phyloP scores from a whole-genome alignment of 2,797 vertebrate species.

The Schizothorax lantsangensis region DNA sequence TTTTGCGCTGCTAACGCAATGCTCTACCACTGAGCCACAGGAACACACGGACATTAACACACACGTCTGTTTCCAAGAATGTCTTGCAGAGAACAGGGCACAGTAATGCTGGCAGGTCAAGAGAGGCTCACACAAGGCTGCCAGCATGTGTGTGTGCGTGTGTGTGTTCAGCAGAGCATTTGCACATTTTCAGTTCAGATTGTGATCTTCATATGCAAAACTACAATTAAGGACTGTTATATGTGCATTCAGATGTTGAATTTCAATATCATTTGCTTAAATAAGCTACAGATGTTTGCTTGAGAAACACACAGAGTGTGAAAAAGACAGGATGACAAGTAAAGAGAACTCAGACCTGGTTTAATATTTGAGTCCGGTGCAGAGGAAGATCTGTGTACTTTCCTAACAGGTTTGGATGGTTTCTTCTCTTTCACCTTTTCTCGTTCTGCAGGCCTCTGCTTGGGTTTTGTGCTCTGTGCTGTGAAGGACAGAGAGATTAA shows the following conservation, averaged over 20 bases:
- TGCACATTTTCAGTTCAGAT: slow-evolving; percentile 13
- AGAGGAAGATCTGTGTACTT: slow-evolving; percentile 83
- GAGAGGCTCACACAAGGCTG: not conserved
- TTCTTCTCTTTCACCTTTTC: slow-evolving; percentile 73
- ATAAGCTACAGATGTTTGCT: not conserved
- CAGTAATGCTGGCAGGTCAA: not conserved
- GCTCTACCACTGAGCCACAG: too few relatives aligned
- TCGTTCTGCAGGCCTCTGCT: slow-evolving; percentile 39
- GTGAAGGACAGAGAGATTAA: not conserved
- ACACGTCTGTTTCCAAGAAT: slow-evolving; percentile 23
- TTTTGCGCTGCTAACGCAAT: too few relatives aligned
- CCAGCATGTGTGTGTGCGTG: not conserved
- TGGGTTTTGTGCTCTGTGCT: slow-evolving; percentile 48
- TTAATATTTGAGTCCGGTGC: slow-evolving; percentile 81
- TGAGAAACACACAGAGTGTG: not conserved
- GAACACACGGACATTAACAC: not conserved
- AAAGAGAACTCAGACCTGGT: slow-evolving; percentile 79
- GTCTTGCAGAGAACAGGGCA: slow-evolving; percentile 1
- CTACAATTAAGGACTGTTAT: not conserved
- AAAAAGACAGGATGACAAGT: not conserved
- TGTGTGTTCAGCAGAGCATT: not conserved
- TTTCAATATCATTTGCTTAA: slow-evolving; percentile 21
- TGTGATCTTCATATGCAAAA: slow-evolving; percentile 7
- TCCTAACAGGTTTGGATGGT: slow-evolving; percentile 81
- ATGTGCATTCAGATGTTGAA: not conserved